Conservation (phyloP, 1,140 invertebrate species). For the Macrobrachium rosenbergii region DNA sequence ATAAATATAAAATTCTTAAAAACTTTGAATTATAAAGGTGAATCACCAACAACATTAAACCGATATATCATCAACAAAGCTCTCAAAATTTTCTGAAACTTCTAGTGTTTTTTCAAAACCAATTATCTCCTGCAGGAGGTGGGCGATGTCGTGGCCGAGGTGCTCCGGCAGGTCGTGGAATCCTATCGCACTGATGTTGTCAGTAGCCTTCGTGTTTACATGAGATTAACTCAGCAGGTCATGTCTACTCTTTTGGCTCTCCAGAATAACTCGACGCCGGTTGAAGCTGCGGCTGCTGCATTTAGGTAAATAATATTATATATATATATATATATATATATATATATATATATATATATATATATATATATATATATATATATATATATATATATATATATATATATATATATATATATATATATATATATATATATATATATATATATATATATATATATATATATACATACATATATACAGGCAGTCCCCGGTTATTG, state of each 20-base stretch:
- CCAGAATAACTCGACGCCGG: neutral
- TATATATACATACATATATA: too few relatives aligned
- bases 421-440: neutral
- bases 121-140: constrained; percentile 10
- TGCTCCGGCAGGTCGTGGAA: constrained; percentile 40
- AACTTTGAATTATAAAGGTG: too few relatives aligned
- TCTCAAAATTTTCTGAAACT: neutral
- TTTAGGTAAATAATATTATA: constrained; percentile 21
- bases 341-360: constrained; percentile 17
- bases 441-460: too few relatives aligned
- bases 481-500: too few relatives aligned
- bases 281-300: constrained; percentile 41
- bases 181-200: neutral
- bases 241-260: neutral
- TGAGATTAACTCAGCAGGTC: constrained; percentile 30
- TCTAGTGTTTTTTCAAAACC: neutral
- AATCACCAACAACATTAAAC: too few relatives aligned
- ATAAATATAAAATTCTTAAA: too few relatives aligned
- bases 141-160: constrained; percentile 43
- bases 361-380: constrained; percentile 17
- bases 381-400: neutral
- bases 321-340: neutral
- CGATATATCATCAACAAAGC: too few relatives aligned
- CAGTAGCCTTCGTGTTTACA: constrained; percentile 29
- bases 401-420: neutral